phyloP scores from a whole-genome alignment of 2,888 invertebrate genomes.

The Pseudolycoriella hygida region DNA sequence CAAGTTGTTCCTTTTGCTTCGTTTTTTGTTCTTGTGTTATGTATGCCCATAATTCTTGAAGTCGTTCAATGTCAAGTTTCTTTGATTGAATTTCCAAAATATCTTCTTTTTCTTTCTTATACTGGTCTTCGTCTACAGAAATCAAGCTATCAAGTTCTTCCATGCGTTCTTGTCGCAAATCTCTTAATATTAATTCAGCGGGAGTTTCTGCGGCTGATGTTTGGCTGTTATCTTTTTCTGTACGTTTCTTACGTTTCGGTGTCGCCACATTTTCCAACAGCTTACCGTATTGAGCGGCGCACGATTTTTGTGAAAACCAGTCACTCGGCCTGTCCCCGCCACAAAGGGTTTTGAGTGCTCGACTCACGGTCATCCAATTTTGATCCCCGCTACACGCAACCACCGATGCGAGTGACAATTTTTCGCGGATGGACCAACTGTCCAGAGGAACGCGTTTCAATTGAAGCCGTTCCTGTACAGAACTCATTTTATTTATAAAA shows the following conservation, averaged over 20 bases:
- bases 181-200: slow-evolving; percentile 58
- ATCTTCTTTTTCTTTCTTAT: slow-evolving; percentile 47
- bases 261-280: slow-evolving; percentile 66
- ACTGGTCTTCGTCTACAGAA: slow-evolving; percentile 53
- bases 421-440: slow-evolving; percentile 71
- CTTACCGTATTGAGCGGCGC: slow-evolving; percentile 76
- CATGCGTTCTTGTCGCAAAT: slow-evolving; percentile 59
- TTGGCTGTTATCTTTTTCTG: slow-evolving; percentile 31
- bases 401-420: slow-evolving; percentile 70
- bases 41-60: slow-evolving; percentile 54
- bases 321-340: slow-evolving; percentile 59
- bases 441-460: slow-evolving; percentile 59
- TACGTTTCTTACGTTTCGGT: slow-evolving; percentile 68
- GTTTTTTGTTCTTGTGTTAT: slow-evolving; percentile 57
- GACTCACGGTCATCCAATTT: slow-evolving; percentile 80
- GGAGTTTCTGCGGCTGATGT: slow-evolving; percentile 46
- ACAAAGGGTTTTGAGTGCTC: slow-evolving; percentile 57
- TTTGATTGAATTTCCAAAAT: slow-evolving; percentile 32
- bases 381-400: slow-evolving; percentile 74
- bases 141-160: slow-evolving; percentile 56
- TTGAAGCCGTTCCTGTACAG: slow-evolving; percentile 19
- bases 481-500: slow-evolving; percentile 13
- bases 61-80: slow-evolving; percentile 45
- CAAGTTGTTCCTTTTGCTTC: slow-evolving; percentile 45
- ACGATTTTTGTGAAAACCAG: slow-evolving; percentile 83